phyloP scores from a whole-genome alignment of 2,888 invertebrate genomes.

The Galerucella pusilla region DNA sequence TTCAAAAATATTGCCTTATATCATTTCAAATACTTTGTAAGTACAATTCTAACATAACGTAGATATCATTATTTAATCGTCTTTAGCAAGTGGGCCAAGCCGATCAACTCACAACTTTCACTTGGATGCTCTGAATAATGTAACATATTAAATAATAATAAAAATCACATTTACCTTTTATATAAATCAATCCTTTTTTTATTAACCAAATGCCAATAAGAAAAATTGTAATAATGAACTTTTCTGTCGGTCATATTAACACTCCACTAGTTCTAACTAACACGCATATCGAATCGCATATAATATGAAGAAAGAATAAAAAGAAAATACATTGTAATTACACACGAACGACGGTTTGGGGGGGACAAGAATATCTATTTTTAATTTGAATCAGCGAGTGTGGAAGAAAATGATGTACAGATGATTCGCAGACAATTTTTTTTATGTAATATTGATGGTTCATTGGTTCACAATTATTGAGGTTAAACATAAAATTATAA shows the following conservation, averaged over 20 bases:
- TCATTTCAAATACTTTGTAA: not conserved
- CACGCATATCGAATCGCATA: not conserved
- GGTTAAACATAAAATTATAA: not conserved
- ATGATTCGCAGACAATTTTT: not conserved
- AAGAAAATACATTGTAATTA: not conserved
- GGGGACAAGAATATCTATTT: not conserved
- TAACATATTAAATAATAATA: not conserved
- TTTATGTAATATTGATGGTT: too few species aligned
- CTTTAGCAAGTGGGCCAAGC: not conserved
- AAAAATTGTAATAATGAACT: not conserved
- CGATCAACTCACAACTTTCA: not conserved
- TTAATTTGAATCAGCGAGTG: not conserved
- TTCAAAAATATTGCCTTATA: not conserved
- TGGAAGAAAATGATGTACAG: not conserved
- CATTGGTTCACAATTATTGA: not conserved
- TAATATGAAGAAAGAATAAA: not conserved
- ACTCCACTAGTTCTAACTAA: not conserved
- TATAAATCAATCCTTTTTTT: not conserved
- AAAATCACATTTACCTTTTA: not conserved
- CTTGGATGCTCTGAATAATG: not conserved
- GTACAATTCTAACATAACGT: not conserved
- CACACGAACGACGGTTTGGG: not conserved
- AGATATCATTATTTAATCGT: not conserved
- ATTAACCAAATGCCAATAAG: not conserved
- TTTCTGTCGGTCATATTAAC: not conserved